These are phyloP conservation scores for Sphyrna mokarran DNA, from an alignment of 2,113 vertebrate species.

Conservation along the genomic window DNA sequence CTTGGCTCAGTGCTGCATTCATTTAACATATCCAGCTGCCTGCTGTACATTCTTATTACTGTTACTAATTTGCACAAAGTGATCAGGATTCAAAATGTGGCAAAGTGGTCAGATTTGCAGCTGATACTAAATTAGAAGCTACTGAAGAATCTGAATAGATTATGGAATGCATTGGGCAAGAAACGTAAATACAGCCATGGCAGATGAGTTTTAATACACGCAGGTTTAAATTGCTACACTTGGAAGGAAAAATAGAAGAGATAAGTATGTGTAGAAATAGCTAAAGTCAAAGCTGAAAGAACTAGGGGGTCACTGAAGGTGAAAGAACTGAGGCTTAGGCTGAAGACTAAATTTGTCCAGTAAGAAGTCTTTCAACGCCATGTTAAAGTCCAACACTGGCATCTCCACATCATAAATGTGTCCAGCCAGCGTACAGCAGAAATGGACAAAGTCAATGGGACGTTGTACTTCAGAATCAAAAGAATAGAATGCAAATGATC, in stretches of 20 bases:
- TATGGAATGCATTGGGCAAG: not conserved
- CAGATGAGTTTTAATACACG: not conserved
- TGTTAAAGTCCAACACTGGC: no score
- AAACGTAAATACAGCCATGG: not conserved
- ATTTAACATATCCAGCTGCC: not conserved
- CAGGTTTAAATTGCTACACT: not conserved
- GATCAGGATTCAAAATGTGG: not conserved
- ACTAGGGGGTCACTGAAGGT: not conserved
- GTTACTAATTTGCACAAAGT: not conserved
- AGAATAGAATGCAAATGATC: not conserved
- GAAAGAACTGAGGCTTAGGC: not conserved
- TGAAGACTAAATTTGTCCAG: not conserved
- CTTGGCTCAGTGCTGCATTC: not conserved
- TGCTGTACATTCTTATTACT: not conserved
- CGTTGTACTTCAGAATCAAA: not conserved
- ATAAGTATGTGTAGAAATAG: not conserved
- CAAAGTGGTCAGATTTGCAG: not conserved
- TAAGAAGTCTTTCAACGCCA: no score
- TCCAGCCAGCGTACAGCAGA: not conserved
- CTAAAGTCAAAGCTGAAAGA: not conserved
- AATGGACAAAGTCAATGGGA: not conserved
- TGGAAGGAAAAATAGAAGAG: not conserved
- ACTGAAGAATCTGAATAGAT: not conserved
- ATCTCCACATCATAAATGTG: no score
- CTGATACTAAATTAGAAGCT: not conserved